Evolutionary conservation across 2,113 vertebrate species (phyloP).

Genomic region (Halichoeres trimaculatus): DNA sequence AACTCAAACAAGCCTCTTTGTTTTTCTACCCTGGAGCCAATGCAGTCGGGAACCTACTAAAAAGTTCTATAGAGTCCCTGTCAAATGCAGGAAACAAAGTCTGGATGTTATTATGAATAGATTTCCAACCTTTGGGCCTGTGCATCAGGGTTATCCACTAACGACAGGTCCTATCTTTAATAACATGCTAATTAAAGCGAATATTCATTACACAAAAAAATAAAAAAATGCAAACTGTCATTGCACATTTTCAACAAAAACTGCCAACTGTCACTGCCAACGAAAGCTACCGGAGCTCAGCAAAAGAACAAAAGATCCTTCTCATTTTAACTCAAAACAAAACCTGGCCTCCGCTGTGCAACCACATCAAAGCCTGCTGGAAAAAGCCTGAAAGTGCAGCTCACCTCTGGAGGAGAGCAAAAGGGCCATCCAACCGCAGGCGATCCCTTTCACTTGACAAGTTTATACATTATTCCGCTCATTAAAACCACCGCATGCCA

Average conservation of each 20-base stretch:
- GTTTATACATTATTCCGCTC: slow-evolving; percentile 93
- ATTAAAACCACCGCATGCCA: slow-evolving; percentile 88
- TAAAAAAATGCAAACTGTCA: slow-evolving; percentile 29
- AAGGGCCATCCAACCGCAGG: slow-evolving; percentile 86
- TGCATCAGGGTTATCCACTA: slow-evolving; percentile 45
- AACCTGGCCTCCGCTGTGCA: slow-evolving; percentile 47
- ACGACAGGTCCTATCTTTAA: slow-evolving; percentile 43
- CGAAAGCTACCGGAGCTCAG: slow-evolving; percentile 26
- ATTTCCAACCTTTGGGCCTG: slow-evolving; percentile 49
- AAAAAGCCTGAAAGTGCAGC: slow-evolving; percentile 64
- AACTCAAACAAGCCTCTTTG: slow-evolving; percentile 57
- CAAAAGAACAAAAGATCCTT: slow-evolving; percentile 61
- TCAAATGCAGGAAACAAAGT: slow-evolving; percentile 48
- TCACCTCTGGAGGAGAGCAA: slow-evolving; percentile 86
- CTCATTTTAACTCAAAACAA: slow-evolving; percentile 54
- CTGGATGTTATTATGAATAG: slow-evolving; percentile 45
- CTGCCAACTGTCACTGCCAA: slow-evolving; percentile 58
- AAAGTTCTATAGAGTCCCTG: slow-evolving; percentile 42
- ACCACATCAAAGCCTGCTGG: slow-evolving; percentile 69
- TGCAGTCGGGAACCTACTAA: slow-evolving; percentile 28
- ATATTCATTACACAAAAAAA: slow-evolving; percentile 33
- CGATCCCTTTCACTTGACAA: slow-evolving; percentile 91
- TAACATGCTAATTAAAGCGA: slow-evolving; percentile 55
- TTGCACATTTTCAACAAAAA: slow-evolving; percentile 28
- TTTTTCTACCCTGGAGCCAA: slow-evolving; percentile 39